Conservation (phyloP, 2,113 vertebrate species). For the Neomonachus schauinslandi region DNA sequence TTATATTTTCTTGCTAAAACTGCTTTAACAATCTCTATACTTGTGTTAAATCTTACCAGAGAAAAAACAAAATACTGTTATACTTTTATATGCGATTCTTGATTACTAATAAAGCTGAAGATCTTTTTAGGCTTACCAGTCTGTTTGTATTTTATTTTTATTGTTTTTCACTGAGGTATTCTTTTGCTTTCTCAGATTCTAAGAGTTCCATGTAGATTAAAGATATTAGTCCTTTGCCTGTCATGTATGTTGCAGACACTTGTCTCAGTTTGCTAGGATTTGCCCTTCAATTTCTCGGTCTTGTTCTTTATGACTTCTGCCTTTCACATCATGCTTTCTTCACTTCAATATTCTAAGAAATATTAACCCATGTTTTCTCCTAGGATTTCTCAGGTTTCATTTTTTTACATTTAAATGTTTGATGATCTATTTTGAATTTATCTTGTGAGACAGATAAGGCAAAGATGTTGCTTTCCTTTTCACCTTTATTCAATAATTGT, state of each 20-base stretch:
- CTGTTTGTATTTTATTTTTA: constrained; percentile 22
- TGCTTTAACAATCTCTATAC: background rate
- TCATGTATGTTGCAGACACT: background rate
- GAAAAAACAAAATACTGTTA: background rate
- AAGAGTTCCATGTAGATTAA: constrained; percentile 22
- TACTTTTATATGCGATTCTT: background rate
- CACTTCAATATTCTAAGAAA: constrained; percentile 19
- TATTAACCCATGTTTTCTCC: background rate
- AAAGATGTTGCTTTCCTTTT: background rate
- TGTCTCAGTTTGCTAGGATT: background rate
- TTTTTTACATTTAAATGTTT: constrained; percentile 26
- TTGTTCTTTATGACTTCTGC: background rate
- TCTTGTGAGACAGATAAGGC: constrained; percentile 8
- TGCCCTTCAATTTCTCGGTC: background rate
- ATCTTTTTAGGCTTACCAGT: background rate
- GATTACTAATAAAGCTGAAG: constrained; percentile 37
- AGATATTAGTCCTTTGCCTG: background rate
- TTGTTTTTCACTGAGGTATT: background rate
- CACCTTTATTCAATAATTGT: background rate
- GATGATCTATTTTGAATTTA: constrained; percentile 44
- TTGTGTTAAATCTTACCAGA: constrained; percentile 22
- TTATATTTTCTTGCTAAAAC: background rate
- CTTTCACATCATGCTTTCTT: constrained; percentile 18
- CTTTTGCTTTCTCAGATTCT: constrained; percentile 46
- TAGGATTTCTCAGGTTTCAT: constrained; percentile 10